Conservation (phyloP, 2,888 invertebrate genomes). For the Diarsia brunnea region DNA sequence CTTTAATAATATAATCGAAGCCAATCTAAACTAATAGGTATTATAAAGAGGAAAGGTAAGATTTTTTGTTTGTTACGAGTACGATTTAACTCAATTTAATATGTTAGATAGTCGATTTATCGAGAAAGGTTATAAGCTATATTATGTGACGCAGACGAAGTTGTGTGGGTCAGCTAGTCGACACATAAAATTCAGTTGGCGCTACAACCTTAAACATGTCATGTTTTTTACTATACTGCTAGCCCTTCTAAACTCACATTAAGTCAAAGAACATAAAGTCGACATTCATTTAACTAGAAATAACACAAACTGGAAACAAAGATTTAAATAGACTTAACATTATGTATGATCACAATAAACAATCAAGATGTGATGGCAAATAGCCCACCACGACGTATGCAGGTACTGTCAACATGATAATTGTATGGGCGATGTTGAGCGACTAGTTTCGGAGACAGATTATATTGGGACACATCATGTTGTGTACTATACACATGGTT, state of each 20-base stretch:
- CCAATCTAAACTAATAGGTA: too few species aligned
- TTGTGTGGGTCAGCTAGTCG: too few species aligned
- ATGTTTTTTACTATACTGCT: too few species aligned
- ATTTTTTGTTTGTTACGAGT: too few species aligned
- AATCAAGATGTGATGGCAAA: constrained; percentile 69
- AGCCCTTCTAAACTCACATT: neutral
- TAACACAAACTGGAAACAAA: neutral
- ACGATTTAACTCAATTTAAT: too few species aligned
- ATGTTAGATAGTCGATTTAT: too few species aligned
- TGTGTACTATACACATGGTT: neutral
- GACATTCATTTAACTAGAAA: neutral
- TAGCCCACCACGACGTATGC: constrained; percentile 57
- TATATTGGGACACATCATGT: neutral
- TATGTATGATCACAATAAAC: constrained; percentile 66
- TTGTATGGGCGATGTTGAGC: constrained; percentile 47
- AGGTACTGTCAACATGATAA: constrained; percentile 59
- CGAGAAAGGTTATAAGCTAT: too few species aligned
- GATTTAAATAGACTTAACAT: neutral
- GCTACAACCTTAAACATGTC: neutral
- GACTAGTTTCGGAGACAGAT: constrained; percentile 53
- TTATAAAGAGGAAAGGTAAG: too few species aligned
- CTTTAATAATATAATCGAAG: too few species aligned
- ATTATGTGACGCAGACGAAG: too few species aligned
- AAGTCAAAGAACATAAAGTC: neutral
- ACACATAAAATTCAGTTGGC: neutral